A percentile compares a stretch with the other conserved stretches of the same genome.
Evolutionary conservation across 2,113 vertebrate genomes (phyloP).

Genomic region (Maccullochella peelii): DNA sequence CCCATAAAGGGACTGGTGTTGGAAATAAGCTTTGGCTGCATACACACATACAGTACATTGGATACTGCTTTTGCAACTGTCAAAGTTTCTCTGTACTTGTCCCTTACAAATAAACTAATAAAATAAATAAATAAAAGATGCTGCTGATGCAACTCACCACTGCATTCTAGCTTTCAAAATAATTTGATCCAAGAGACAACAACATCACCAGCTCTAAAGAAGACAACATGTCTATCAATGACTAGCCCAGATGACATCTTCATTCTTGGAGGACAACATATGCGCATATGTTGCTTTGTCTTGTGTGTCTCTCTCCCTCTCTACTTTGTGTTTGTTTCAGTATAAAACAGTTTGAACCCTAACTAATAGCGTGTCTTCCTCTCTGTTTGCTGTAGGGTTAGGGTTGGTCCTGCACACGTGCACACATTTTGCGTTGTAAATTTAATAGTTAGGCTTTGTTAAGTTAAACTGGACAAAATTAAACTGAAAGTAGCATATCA

Average conservation of each 20-base stretch:
- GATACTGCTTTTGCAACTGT: too few relatives aligned
- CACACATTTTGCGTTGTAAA: background rate
- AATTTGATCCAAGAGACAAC: background rate
- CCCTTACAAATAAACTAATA: too few relatives aligned
- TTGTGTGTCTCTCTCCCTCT: background rate
- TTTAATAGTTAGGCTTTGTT: background rate
- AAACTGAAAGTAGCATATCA: background rate
- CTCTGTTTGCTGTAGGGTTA: conserved; percentile 39
- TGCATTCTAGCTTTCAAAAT: conserved; percentile 7
- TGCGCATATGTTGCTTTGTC: background rate
- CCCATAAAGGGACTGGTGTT: background rate
- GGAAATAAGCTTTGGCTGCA: too few relatives aligned
- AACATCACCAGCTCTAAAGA: background rate
- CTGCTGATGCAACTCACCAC: conserved; percentile 2
- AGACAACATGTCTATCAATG: background rate
- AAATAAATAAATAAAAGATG: background rate
- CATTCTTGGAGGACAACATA: background rate
- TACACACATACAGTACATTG: too few relatives aligned
- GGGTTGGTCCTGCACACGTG: background rate
- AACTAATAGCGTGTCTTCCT: background rate
- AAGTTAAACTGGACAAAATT: background rate
- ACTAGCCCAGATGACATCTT: background rate
- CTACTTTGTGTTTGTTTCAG: background rate
- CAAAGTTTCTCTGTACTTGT: too few relatives aligned
- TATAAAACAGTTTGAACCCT: conserved; percentile 12